Percentiles rank a stretch among this genome's conserved stretches.
These are phyloP conservation scores for Trissolcus japonicus DNA, from an alignment of 2,888 invertebrate genomes.

Conservation along the genomic window DNA sequence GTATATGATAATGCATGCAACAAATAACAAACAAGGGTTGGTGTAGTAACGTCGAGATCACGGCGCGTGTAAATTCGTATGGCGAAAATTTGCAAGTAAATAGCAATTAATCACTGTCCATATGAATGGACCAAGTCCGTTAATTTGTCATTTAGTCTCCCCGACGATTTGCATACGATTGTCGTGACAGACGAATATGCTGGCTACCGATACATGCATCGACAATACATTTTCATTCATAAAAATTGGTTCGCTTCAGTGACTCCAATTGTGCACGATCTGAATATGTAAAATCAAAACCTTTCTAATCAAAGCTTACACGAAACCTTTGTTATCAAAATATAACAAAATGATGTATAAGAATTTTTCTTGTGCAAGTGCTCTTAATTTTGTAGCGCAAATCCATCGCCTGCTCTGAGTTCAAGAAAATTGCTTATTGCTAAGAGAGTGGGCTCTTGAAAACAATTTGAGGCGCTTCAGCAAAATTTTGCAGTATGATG, in stretches of 20 bases:
- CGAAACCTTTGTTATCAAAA: not conserved
- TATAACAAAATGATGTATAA: not conserved
- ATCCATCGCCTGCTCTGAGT: no score
- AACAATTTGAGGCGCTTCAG: constrained; percentile 11
- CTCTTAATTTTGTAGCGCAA: no score
- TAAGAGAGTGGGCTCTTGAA: constrained; percentile 11
- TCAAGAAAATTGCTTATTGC: constrained; percentile 2
- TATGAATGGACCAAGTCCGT: constrained; percentile 68
- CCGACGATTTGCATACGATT: constrained; percentile 69
- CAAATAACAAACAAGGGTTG: constrained; percentile 70
- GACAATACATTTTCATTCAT: constrained; percentile 32
- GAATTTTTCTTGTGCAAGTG: no score
- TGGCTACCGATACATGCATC: constrained; percentile 40
- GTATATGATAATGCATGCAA: constrained; percentile 41
- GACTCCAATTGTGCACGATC: no score
- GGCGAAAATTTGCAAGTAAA: constrained; percentile 75
- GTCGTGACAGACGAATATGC: constrained; percentile 46
- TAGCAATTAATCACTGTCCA: constrained; percentile 74
- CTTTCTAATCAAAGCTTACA: not conserved
- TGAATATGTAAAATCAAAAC: no score
- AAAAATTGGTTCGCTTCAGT: constrained; percentile 12
- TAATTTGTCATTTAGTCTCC: constrained; percentile 72
- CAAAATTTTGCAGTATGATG: constrained; percentile 23
- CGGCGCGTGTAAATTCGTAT: constrained; percentile 66
- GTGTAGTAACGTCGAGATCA: constrained; percentile 60